Percentiles rank a stretch among this genome's conserved stretches.
Evolutionary conservation across 2,888 invertebrate genomes (phyloP).

Genomic region (Steinernema carpocapsae): DNA sequence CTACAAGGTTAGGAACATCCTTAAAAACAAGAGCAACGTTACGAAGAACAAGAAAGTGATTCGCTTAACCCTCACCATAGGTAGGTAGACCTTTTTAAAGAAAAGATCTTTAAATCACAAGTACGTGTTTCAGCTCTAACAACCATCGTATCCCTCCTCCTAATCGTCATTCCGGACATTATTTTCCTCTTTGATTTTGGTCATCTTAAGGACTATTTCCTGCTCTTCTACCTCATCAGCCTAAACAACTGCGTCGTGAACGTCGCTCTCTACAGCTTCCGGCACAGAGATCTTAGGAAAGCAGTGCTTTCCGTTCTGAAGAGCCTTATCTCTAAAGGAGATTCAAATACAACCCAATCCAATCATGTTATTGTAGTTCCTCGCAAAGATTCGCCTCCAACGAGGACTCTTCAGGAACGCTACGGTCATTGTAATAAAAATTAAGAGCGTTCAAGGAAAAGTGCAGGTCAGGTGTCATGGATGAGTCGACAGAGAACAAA

Average conservation of each 20-base stretch:
- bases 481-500: too few species aligned
- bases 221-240: constrained; percentile 3
- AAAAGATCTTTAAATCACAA: too few species aligned
- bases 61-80: background rate
- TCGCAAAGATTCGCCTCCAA: too few species aligned
- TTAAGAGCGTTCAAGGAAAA: too few species aligned
- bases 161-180: constrained; percentile 7
- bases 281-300: background rate
- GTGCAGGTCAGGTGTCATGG: too few species aligned
- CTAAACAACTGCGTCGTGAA: constrained; percentile 9
- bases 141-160: background rate
- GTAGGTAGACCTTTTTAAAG: background rate
- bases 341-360: background rate
- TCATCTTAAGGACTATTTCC: background rate
- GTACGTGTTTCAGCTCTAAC: background rate
- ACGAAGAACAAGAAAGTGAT: background rate
- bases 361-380: too few species aligned
- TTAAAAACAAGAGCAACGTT: background rate
- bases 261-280: background rate
- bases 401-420: too few species aligned
- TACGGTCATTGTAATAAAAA: too few species aligned
- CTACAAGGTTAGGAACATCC: background rate
- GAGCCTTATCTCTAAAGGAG: background rate
- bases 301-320: background rate
- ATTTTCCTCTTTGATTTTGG: background rate